Percentiles rank a stretch among this genome's conserved stretches.
These are phyloP conservation scores for Gobius niger DNA, from an alignment of 2,113 vertebrate species.

Conservation along the genomic window DNA sequence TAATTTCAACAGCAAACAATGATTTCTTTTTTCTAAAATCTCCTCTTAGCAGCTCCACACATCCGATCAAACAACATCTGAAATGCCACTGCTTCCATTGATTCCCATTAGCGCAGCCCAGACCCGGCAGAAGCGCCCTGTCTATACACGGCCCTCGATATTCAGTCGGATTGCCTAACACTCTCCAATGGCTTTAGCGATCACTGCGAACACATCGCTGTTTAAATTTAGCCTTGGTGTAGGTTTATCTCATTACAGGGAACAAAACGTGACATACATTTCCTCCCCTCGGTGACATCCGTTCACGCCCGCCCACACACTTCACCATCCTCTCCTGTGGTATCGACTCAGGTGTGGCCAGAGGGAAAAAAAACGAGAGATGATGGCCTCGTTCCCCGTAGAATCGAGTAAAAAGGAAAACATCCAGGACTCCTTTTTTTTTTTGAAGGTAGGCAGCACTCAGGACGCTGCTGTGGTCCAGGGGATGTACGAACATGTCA, in stretches of 20 bases:
- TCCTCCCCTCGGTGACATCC: constrained; percentile 32
- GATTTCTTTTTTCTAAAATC: background rate
- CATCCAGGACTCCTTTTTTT: constrained; percentile 25
- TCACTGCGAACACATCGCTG: constrained; percentile 26
- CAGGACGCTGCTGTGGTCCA: constrained; percentile 53
- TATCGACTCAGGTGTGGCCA: constrained; percentile 26
- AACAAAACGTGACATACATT: constrained; percentile 27
- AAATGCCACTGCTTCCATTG: constrained; percentile 73
- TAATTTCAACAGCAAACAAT: background rate
- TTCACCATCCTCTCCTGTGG: constrained; percentile 15
- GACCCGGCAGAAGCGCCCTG: constrained; percentile 40
- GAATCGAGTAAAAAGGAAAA: constrained; percentile 27
- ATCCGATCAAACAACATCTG: constrained; percentile 69
- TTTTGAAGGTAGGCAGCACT: constrained; percentile 45
- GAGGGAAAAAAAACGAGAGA: constrained; percentile 41
- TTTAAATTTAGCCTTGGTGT: constrained; percentile 3
- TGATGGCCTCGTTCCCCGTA: constrained; percentile 37
- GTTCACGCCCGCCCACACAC: constrained; percentile 24
- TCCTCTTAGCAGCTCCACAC: constrained; percentile 58
- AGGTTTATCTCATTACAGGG: constrained; percentile 15
- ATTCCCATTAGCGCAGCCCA: constrained; percentile 70
- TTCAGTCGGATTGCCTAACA: constrained; percentile 54
- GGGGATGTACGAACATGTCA: constrained; percentile 67
- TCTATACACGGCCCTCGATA: constrained; percentile 26
- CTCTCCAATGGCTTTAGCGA: constrained; percentile 36